phyloP scores from a whole-genome alignment of 2,113 vertebrate genomes.

The Nettapus auritus region DNA sequence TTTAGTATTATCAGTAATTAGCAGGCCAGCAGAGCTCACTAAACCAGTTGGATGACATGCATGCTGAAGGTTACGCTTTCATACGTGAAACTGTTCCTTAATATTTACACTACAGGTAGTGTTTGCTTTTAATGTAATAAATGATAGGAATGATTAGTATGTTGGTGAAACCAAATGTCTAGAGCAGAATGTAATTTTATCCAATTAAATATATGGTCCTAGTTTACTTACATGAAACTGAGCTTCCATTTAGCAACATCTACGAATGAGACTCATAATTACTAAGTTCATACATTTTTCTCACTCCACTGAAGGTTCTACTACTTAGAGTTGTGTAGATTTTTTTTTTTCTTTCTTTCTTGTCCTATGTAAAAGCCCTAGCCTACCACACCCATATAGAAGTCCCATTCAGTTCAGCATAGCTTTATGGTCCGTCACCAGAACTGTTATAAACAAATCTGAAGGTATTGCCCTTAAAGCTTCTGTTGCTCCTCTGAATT shows the following conservation, averaged over 20 bases:
- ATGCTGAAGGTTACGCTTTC: neutral
- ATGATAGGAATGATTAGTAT: neutral
- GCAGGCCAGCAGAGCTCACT: constrained; percentile 10
- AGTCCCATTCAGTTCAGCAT: neutral
- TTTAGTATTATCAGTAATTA: neutral
- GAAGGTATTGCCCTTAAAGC: neutral
- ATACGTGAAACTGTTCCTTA: neutral
- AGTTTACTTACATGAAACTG: neutral
- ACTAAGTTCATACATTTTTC: neutral
- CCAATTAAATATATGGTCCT: neutral
- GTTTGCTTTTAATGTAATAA: constrained; percentile 19
- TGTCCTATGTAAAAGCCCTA: neutral
- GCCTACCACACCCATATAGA: neutral
- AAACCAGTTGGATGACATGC: constrained; percentile 52
- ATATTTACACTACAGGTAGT: neutral
- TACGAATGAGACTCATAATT: neutral
- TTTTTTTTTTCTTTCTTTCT: neutral
- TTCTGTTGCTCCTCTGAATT: neutral
- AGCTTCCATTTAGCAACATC: neutral
- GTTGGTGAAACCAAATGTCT: neutral
- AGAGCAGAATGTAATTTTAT: neutral
- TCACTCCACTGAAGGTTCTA: neutral
- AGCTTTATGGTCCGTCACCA: neutral
- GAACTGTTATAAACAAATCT: neutral
- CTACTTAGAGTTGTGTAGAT: neutral